Conservation (phyloP, 1,140 invertebrate genomes). For the Sipha flava region DNA sequence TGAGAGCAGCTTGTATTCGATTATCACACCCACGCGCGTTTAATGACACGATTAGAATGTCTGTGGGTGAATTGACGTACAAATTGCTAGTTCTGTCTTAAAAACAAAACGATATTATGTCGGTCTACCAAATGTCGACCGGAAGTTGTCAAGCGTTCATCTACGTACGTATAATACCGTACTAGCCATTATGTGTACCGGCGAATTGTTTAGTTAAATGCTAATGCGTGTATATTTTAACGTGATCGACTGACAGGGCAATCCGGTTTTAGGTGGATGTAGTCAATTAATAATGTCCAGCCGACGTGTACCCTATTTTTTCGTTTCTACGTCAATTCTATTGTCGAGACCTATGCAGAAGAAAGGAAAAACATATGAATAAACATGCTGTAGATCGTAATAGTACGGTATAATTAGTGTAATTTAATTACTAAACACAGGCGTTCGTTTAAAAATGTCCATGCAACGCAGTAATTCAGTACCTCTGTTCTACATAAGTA, state of each 20-base stretch:
- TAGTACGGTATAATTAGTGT: too few relatives aligned
- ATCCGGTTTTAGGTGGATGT: slow-evolving; percentile 19
- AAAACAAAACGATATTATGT: not conserved
- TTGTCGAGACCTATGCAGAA: not conserved
- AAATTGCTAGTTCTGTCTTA: not conserved
- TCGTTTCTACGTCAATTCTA: not conserved
- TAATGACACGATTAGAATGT: not conserved
- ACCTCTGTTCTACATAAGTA: too few relatives aligned
- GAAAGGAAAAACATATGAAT: too few relatives aligned
- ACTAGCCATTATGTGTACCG: not conserved
- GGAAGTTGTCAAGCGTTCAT: slow-evolving; percentile 1
- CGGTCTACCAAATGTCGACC: slow-evolving; percentile 27
- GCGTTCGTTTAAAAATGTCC: too few relatives aligned
- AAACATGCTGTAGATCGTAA: too few relatives aligned
- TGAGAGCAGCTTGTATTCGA: not conserved
- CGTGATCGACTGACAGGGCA: slow-evolving; percentile 11
- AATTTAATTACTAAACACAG: too few relatives aligned
- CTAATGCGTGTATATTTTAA: not conserved
- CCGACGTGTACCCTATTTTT: not conserved
- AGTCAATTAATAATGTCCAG: slow-evolving; percentile 4
- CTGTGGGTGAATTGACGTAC: not conserved
- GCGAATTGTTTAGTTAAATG: not conserved
- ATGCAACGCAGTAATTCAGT: too few relatives aligned
- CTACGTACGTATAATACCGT: not conserved
- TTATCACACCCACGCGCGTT: not conserved